Evolutionary conservation across 2,797 vertebrate genomes (phyloP).

Genomic region (Helarctos malayanus): DNA sequence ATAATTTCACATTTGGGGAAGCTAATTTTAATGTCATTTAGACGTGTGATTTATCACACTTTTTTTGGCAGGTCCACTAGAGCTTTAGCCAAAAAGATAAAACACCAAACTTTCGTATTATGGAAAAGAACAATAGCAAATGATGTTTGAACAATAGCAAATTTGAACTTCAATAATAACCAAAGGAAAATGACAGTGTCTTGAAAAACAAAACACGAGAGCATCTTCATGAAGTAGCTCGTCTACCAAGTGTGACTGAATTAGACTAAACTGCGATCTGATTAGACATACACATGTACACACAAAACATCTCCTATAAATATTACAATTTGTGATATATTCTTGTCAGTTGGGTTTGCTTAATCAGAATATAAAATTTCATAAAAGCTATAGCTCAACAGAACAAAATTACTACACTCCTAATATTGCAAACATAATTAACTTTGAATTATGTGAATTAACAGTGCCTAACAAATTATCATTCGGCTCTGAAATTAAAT

Average conservation of each 20-base stretch:
- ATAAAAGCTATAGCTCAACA: constrained; percentile 89
- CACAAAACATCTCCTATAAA: constrained; percentile 57
- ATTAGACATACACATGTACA: constrained; percentile 62
- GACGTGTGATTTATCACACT: not conserved
- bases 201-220: constrained; percentile 3
- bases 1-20: not conserved
- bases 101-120: not conserved
- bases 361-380: constrained; percentile 90
- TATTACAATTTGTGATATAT: constrained; percentile 69
- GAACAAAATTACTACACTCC: constrained; percentile 89
- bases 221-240: not conserved
- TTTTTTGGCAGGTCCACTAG: not conserved
- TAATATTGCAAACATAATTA: constrained; percentile 92
- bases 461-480: constrained; percentile 92
- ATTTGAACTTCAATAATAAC: constrained; percentile 12
- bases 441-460: constrained; percentile 93
- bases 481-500: constrained; percentile 93
- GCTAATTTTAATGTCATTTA: not conserved
- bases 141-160: not conserved
- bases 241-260: constrained; percentile 46
- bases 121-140: not conserved
- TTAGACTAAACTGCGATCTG: constrained; percentile 50
- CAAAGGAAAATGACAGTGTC: not conserved
- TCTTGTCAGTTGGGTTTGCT: constrained; percentile 82
- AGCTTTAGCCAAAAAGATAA: not conserved